These are phyloP conservation scores for Symphodus melops DNA, from an alignment of 2,113 vertebrate species.

Conservation along the genomic window DNA sequence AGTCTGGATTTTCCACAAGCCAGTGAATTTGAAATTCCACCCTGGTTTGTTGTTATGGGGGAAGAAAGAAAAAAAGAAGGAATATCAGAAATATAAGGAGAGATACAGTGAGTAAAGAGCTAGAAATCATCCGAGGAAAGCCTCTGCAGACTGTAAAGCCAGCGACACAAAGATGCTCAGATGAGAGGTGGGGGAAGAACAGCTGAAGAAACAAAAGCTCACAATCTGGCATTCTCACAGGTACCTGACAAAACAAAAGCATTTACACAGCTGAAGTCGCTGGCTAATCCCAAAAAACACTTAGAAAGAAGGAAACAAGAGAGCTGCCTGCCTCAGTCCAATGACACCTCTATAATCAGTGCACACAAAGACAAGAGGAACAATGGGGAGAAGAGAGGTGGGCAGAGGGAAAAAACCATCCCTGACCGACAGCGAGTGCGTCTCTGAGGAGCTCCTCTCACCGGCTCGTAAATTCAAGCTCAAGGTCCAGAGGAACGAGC, in stretches of 20 bases:
- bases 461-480: conserved; percentile 49
- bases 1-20: not conserved
- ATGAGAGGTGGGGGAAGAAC: conserved; percentile 3
- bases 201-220: conserved; percentile 73
- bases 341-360: conserved; percentile 1
- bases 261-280: conserved; percentile 71
- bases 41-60: not conserved
- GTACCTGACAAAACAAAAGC: conserved; percentile 60
- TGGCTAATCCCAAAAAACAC: not conserved
- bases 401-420: not conserved
- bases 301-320: conserved; percentile 26
- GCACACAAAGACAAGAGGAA: conserved; percentile 7
- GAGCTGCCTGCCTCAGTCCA: not conserved
- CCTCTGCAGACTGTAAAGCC: conserved; percentile 22
- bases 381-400: conserved; percentile 1
- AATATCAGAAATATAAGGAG: not conserved
- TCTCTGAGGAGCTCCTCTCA: conserved; percentile 40
- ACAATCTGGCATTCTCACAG: conserved; percentile 55
- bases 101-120: not conserved
- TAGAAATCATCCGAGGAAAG: conserved; percentile 2
- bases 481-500: conserved; percentile 49
- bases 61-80: not conserved
- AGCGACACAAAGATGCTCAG: conserved; percentile 20
- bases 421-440: not conserved
- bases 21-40: conserved; percentile 2